Evolutionary conservation across 2,888 invertebrate species (phyloP), one percentile per base, ranked within the genome.

Genomic region (Cactoblastis cactorum): DNA sequence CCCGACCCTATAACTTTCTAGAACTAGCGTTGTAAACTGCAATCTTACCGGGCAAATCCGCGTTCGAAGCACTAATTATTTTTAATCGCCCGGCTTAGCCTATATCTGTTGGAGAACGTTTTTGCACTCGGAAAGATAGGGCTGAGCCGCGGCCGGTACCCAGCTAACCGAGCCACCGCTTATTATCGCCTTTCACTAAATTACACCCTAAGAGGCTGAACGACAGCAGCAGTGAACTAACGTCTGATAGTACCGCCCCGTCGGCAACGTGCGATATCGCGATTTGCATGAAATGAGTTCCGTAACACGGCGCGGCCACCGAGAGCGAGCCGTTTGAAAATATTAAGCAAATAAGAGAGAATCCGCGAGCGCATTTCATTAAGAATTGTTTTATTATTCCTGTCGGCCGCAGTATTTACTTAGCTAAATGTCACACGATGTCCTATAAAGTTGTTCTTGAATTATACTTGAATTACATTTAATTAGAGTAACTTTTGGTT

Each of bases 261-360:
- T 59, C 49, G 54, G 52, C 56, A 55, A 51, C 54, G 58, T 53
- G 53, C 61, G 68, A 67, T 71, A 76, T 71, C 68, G 65, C 67
- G 69, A 80, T 81, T 81, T 78, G 71, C 80, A 77, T 80, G 67
- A 75, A 77, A 79, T 74, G 74, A 79, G 69, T 66, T 72, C 69
- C 62, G 66, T 52, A 60, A 67, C 65, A 62, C 59, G 61, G 66
- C 57, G 57, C 57, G 57, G 62, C 59, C 51, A n/a, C n/a, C n/a
- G n/a, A n/a, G 55, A 49, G 52, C 59, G 50, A 47, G 49, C 41
- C 56, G 50, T 61, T 63, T 58, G 51, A 61, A 65, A 67, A 68
- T 67, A 62, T 69, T 65, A 64, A 64, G 59, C 65, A 66, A 69
- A 69, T 61, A 65, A 63, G 58, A 63, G 58, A 63, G 58, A 62